These are phyloP conservation scores for Archaeoteleia sp. DNA, from an alignment of 2,888 invertebrate genomes.

Conservation along the genomic window DNA sequence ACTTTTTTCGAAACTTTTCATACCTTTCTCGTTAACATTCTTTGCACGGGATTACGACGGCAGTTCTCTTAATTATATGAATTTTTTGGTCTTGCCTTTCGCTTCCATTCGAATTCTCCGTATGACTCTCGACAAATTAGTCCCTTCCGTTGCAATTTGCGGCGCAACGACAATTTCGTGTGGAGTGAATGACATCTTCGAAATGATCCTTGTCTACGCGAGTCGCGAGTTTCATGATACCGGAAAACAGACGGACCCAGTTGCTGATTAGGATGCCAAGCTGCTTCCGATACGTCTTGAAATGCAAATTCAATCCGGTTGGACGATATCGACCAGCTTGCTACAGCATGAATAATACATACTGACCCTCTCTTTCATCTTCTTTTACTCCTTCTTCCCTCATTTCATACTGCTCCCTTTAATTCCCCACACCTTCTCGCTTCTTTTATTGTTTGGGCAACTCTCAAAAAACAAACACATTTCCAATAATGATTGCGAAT, in stretches of 20 bases:
- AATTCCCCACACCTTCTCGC: constrained; percentile 20
- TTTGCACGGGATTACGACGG: constrained; percentile 16
- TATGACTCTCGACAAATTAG: constrained; percentile 51
- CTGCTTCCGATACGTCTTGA: constrained; percentile 61
- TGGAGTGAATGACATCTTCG: constrained; percentile 43
- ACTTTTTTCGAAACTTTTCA: constrained; percentile 17
- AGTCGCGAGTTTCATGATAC: constrained; percentile 4
- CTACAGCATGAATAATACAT: constrained; percentile 64
- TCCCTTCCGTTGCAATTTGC: constrained; percentile 52
- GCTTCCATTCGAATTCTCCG: constrained; percentile 39
- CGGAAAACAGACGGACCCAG: constrained; percentile 46
- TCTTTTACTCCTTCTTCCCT: constrained; percentile 35
- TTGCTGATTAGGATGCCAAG: constrained; percentile 53
- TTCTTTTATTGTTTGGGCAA: constrained; percentile 6
- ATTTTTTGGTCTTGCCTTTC: constrained; percentile 8
- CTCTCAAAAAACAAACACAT: constrained; percentile 18
- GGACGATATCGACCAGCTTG: constrained; percentile 63
- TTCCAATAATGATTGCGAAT: constrained; percentile 16
- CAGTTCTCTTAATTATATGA: constrained; percentile 45
- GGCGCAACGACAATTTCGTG: constrained; percentile 43
- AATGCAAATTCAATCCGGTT: constrained; percentile 66
- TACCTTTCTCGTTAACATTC: constrained; percentile 24
- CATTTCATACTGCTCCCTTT: constrained; percentile 21
- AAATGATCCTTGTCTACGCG: constrained; percentile 36
- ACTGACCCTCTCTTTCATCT: constrained; percentile 53